These are phyloP conservation scores for Tychaedon coryphoeus DNA, from an alignment of 2,113 vertebrate genomes.

Conservation along the genomic window DNA sequence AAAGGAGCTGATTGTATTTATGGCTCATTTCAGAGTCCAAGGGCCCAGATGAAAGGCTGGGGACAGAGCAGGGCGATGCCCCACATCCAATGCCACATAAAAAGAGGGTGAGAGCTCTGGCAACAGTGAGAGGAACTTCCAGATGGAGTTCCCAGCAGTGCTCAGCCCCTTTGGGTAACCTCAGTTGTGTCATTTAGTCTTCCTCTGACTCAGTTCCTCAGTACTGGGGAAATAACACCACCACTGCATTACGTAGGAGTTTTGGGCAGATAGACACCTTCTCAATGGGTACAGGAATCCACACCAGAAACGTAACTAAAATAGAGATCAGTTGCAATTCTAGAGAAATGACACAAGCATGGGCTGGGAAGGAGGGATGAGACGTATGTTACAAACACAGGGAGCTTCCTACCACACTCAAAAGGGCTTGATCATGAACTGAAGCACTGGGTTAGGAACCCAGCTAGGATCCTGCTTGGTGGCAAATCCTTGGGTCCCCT, in stretches of 20 bases:
- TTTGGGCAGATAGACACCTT: neutral
- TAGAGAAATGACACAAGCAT: neutral
- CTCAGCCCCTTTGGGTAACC: neutral
- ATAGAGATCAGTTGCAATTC: neutral
- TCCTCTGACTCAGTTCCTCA: slow-evolving; percentile 51
- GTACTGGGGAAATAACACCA: neutral
- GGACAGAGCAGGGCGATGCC: neutral
- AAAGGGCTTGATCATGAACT: neutral
- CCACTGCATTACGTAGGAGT: neutral
- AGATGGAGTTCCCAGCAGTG: neutral
- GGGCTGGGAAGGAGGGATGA: neutral
- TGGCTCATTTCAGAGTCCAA: neutral
- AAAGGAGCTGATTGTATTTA: neutral
- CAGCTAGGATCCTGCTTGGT: neutral
- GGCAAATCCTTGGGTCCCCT: neutral
- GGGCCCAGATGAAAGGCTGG: neutral
- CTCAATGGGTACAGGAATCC: neutral
- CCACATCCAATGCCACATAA: neutral
- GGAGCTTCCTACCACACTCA: neutral
- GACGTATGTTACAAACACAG: rapidly evolving
- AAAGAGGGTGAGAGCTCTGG: neutral
- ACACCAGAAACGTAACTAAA: neutral
- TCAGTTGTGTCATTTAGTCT: slow-evolving; percentile 22
- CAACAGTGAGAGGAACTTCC: neutral
- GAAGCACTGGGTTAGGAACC: neutral